A percentile compares a stretch with the other conserved stretches of the same genome.
Evolutionary conservation across 2,888 invertebrate genomes (phyloP).

Genomic region (Sympetrum striolatum): DNA sequence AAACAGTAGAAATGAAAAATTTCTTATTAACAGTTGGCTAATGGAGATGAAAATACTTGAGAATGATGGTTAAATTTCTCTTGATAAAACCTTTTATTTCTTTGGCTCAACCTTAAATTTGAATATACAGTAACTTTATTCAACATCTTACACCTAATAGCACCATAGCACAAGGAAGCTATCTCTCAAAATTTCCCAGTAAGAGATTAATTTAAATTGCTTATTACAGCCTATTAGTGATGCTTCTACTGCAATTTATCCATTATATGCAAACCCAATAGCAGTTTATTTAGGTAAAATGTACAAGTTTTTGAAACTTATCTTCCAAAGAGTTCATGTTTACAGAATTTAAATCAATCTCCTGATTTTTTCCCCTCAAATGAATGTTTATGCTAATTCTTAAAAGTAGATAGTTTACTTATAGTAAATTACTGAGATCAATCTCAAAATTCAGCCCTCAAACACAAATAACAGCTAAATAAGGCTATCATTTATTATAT

Average conservation of each 20-base stretch:
- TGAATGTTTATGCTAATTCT: neutral
- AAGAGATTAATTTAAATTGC: neutral
- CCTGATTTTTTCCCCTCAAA: neutral
- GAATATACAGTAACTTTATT: neutral
- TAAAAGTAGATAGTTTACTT: neutral
- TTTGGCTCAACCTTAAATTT: neutral
- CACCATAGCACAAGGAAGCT: neutral
- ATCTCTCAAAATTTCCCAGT: neutral
- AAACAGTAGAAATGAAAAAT: no score
- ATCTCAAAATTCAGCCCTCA: no score
- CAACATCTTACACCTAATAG: neutral
- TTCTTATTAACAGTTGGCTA: no score
- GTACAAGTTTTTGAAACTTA: neutral
- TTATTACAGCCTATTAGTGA: neutral
- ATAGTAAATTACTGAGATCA: no score
- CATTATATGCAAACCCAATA: neutral
- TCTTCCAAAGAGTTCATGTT: neutral
- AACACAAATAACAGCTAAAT: no score
- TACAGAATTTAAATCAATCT: neutral
- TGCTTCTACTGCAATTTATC: neutral
- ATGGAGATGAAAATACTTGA: no score
- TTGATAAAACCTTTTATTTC: no score
- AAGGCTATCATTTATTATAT: no score
- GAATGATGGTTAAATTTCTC: no score
- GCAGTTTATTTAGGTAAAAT: neutral